A percentile compares a stretch with the other conserved stretches of the same genome.
Conservation (phyloP, 1,140 invertebrate genomes). For the Holotrichia oblita region DNA sequence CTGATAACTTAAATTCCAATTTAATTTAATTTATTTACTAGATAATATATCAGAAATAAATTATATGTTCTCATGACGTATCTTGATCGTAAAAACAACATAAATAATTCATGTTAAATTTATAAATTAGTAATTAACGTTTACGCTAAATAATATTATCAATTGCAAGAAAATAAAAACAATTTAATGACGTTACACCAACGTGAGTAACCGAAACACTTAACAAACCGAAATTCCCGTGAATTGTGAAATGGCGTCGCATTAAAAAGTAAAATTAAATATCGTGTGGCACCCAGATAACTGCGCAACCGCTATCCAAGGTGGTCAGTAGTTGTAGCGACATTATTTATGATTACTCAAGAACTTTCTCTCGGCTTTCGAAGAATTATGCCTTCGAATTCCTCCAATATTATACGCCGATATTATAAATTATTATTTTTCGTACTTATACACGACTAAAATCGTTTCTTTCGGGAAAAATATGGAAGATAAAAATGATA, state of each 20-base stretch:
- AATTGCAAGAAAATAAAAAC: background rate
- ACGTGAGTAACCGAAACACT: background rate
- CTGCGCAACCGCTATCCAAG: conserved; percentile 10
- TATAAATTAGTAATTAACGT: no score
- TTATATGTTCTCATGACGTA: no score
- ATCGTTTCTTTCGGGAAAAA: background rate
- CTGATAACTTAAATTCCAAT: no score
- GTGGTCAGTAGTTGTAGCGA: background rate
- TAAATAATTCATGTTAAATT: no score
- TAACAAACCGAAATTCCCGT: conserved; percentile 1
- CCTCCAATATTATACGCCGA: background rate
- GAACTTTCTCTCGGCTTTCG: conserved; percentile 34
- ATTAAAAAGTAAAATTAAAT: conserved; percentile 30
- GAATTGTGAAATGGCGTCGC: conserved; percentile 8
- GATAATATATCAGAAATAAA: no score
- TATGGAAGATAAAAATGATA: background rate
- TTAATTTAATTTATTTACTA: no score
- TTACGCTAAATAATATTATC: no score
- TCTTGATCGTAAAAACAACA: no score
- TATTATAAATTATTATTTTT: background rate
- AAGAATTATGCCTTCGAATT: conserved; percentile 26
- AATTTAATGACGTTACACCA: background rate
- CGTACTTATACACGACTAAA: no score
- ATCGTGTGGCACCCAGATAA: background rate
- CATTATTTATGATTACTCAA: conserved; percentile 32